Base-by-base conservation (phyloP, 2,797 vertebrate species). In the Artibeus lituratus region DNA sequence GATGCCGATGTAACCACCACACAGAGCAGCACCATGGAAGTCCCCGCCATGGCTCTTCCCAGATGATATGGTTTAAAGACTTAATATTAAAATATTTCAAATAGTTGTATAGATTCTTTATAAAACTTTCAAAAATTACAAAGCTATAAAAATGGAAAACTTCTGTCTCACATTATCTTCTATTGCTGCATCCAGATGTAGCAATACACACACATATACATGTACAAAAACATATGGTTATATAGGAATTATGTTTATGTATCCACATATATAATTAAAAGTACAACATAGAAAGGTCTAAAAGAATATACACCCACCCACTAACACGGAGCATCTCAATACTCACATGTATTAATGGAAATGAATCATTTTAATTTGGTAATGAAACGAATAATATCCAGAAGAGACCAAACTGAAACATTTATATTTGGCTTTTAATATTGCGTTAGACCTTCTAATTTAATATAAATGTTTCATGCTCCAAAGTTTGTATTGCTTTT, bases 381-480 rank as follows among this genome's bases (percentile, higher is more conserved):
- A 96, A 89, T 80, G 42, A 94, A 94, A 91, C 95, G 69, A 95
- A 90, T 70, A 80, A 69, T 83, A 89, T 77, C 82, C 59, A 94
- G 83, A n/a, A 55, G 74, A 87, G 35, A 62, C 44, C 85, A 78
- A 94, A 42, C 67, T 91, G 59, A 93, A 92, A 82, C 73, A 91
- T 86, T 80, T 87, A 89, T 81, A 80, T 87, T 96, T 83, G 74
- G 37, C 44, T 88, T 95, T 87, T 86, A 82, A 88, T 80, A 92
- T n/a, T 85, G 67, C 10, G 18, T 90, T 39, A 78, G 42, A 82
- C 94, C 39, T 73, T 95, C 24, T 90, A 77, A 91, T 87, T 96
- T 94, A 92, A 90, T 70, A 53, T 69, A 29, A 19, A 51, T 49
- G 15, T 57, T 92, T 92, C 81, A 62, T 53, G 39, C 18, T 26